phyloP scores from a whole-genome alignment of 2,888 invertebrate species.

The Strigamia maritima region DNA sequence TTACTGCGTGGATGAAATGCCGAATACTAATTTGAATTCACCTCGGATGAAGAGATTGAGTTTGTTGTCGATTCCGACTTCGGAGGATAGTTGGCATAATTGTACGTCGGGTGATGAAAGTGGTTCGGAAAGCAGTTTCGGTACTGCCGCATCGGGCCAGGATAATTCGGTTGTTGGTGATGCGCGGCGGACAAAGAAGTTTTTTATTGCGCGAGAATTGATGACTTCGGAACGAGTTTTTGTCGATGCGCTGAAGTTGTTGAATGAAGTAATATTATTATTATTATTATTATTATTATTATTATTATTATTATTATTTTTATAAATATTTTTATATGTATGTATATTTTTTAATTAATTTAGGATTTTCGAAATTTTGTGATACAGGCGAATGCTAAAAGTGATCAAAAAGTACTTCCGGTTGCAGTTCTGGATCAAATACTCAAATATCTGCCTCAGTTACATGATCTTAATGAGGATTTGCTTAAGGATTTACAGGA shows the following conservation, averaged over 20 bases:
- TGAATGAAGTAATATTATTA: constrained; percentile 53
- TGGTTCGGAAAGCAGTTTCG: constrained; percentile 13
- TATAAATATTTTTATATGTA: too few species aligned
- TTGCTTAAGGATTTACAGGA: constrained; percentile 56
- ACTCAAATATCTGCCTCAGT: constrained; percentile 57
- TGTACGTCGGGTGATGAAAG: constrained; percentile 38
- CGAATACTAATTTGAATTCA: neutral
- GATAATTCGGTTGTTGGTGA: constrained; percentile 3
- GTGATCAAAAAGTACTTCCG: constrained; percentile 52
- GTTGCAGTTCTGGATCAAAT: constrained; percentile 55
- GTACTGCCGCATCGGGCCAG: neutral
- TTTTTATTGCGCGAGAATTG: constrained; percentile 58
- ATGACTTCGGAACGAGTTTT: constrained; percentile 59
- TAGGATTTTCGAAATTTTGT: constrained; percentile 56
- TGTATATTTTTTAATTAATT: too few species aligned
- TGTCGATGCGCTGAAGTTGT: constrained; percentile 57
- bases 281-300: neutral
- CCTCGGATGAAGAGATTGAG: neutral
- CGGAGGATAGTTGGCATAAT: constrained; percentile 39
- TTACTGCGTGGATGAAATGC: constrained; percentile 16
- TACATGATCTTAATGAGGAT: constrained; percentile 58
- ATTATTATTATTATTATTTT: too few species aligned
- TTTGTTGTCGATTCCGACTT: constrained; percentile 35
- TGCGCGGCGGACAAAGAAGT: constrained; percentile 51
- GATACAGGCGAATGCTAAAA: constrained; percentile 46